Evolutionary conservation across 2,888 invertebrate species (phyloP).

Genomic region (Aleiodes testaceus): DNA sequence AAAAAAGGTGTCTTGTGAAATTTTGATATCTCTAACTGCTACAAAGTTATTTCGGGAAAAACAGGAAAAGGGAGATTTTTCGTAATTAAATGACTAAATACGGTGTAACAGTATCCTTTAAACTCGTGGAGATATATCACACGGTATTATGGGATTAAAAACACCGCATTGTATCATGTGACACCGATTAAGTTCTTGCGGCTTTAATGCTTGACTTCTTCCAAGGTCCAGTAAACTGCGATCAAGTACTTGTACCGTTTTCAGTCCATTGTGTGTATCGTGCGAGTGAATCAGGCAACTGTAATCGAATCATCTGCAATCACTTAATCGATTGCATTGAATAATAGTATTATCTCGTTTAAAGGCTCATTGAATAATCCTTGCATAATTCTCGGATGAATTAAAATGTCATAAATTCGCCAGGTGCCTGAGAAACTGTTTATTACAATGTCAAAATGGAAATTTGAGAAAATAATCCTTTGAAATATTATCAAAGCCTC

Average conservation of each 20-base stretch:
- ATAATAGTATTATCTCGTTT: not conserved
- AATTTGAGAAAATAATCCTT: not conserved
- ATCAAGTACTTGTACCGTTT: not conserved
- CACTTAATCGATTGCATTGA: too few species aligned
- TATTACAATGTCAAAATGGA: not conserved
- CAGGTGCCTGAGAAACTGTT: not conserved
- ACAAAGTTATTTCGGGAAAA: too few species aligned
- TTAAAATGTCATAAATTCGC: not conserved
- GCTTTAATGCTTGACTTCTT: not conserved
- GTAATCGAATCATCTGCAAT: too few species aligned
- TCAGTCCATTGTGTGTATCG: not conserved
- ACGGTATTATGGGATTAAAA: not conserved
- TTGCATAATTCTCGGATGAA: not conserved
- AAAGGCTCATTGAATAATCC: not conserved
- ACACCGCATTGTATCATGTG: not conserved
- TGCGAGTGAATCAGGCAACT: too few species aligned
- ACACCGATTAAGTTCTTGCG: constrained; percentile 8
- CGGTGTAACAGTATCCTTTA: too few species aligned
- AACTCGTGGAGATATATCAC: too few species aligned
- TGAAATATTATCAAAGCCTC: not conserved
- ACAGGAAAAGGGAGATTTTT: too few species aligned
- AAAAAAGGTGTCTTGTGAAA: too few species aligned
- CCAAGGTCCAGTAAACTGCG: constrained; percentile 2
- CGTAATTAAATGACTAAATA: too few species aligned
- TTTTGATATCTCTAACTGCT: too few species aligned